Percentiles rank a stretch among this genome's conserved stretches.
Evolutionary conservation across 2,113 vertebrate species (phyloP).

Genomic region (Cranoglanis bouderius): DNA sequence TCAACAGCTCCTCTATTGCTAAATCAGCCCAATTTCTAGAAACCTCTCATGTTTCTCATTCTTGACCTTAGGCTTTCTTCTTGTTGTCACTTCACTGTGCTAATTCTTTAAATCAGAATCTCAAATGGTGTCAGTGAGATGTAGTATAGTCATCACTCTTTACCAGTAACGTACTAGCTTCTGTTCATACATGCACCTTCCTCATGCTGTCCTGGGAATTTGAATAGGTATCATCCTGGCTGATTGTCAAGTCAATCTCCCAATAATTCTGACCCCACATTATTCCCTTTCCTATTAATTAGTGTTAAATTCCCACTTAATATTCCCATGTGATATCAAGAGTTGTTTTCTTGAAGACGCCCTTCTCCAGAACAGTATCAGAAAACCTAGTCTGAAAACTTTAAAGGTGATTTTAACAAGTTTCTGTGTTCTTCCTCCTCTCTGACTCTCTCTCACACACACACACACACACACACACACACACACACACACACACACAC

Average conservation of each 20-base stretch:
- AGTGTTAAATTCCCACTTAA: not conserved
- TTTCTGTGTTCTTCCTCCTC: slow-evolving; percentile 10
- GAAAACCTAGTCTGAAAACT: not conserved
- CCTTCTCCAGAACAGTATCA: not conserved
- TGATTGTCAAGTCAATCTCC: not conserved
- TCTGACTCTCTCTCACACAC: slow-evolving; percentile 16
- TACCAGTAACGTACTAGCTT: not conserved
- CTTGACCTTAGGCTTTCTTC: not conserved
- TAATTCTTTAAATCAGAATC: not conserved
- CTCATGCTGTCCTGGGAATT: not conserved
- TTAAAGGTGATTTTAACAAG: not conserved
- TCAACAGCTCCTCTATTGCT: not conserved
- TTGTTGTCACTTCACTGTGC: not conserved
- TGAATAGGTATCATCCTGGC: not conserved
- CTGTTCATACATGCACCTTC: not conserved
- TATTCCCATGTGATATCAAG: not conserved
- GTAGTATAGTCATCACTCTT: not conserved
- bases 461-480: slow-evolving; percentile 16
- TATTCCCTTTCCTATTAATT: not conserved
- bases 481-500: slow-evolving; percentile 16
- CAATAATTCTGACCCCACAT: not conserved
- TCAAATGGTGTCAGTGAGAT: not conserved
- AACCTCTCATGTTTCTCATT: not conserved
- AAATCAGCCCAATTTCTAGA: not conserved
- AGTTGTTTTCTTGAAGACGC: not conserved